Evolutionary conservation across 2,888 invertebrate genomes (phyloP), one percentile per base, ranked within the genome.

Genomic region (Dynastes grantii): DNA sequence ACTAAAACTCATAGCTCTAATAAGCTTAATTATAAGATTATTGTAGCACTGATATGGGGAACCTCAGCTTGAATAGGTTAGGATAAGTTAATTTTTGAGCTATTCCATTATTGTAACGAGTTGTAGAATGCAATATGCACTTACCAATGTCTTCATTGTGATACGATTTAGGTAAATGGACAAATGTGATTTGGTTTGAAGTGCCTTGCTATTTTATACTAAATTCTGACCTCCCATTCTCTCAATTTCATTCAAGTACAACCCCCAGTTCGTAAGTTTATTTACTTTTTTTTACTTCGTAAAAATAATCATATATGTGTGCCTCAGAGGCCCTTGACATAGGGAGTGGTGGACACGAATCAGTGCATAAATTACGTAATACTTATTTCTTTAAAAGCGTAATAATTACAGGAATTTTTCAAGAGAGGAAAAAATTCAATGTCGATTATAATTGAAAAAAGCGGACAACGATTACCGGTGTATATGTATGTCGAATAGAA

Each of bases 141-240:
- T 73, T 29, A 73, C 73, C 58, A 73, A 73, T 40, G 73, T 29
- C 58, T 73, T 73, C 73, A 73, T 73, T 73, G 73, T 73, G 32
- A 32, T 32, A 37, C 40, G 73, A 73, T 73, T 73, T 73, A 16
- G 73, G 58, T 58, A 73, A 73, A 73, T 22, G 16, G 58, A 58
- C 22, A 37, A 73, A 22, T 73, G 73, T 73, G 58, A 16, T 73
- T 55, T 37, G 37, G 5, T 40, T 11, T 37, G 51, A 37, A 37
- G 37, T 40, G 22, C 37, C n/a, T 40, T 13, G 58, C 40, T 73
- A 73, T 73, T 73, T 73, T 73, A 73, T 73, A 73, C 73, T 73
- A 73, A 73, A 73, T 73, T 73, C 5, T 58, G 73, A 73, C 73
- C 73, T 73, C 73, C 58, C 58, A 58, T 73, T 73, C 73, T 58